Conservation (phyloP, 1,140 invertebrate genomes). For the Caenorhabditis remanei region DNA sequence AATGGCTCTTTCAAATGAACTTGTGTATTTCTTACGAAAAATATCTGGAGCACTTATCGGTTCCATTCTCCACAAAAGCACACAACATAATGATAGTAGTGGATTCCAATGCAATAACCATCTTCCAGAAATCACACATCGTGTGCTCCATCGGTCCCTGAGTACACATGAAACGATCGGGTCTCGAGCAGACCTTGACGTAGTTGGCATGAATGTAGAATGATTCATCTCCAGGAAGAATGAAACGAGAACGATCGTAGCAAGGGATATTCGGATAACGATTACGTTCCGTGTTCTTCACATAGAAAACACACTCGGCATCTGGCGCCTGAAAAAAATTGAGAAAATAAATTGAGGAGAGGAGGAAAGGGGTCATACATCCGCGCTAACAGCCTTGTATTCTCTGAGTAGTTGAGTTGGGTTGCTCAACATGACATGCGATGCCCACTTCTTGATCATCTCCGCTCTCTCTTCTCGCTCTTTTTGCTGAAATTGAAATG, state of each 20-base stretch:
- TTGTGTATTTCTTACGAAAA: not conserved
- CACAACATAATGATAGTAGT: slow-evolving; percentile 33
- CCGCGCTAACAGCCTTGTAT: not conserved
- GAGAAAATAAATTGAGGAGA: not conserved
- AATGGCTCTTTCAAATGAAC: not conserved
- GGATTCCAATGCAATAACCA: not conserved
- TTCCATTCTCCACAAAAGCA: not conserved
- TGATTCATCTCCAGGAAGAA: not conserved
- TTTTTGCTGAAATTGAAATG: not conserved
- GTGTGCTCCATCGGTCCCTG: slow-evolving; percentile 8
- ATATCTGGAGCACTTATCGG: slow-evolving; percentile 11
- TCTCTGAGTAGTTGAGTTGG: slow-evolving; percentile 5
- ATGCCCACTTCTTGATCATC: slow-evolving; percentile 7
- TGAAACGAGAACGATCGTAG: not conserved
- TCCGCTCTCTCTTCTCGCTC: not conserved
- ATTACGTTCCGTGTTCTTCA: not conserved
- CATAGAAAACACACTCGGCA: not conserved
- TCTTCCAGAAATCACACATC: not conserved
- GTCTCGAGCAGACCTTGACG: slow-evolving; percentile 7
- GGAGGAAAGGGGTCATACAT: not conserved
- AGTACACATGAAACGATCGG: slow-evolving; percentile 18
- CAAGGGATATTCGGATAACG: slow-evolving; percentile 32
- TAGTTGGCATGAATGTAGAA: slow-evolving; percentile 43
- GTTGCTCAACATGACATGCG: slow-evolving; percentile 3
- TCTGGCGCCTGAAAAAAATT: not conserved